A percentile compares a stretch with the other conserved stretches of the same genome.
Evolutionary conservation across 35 echinoderm and acorn worm species (phyloP).

Genomic region (Patiria miniata): DNA sequence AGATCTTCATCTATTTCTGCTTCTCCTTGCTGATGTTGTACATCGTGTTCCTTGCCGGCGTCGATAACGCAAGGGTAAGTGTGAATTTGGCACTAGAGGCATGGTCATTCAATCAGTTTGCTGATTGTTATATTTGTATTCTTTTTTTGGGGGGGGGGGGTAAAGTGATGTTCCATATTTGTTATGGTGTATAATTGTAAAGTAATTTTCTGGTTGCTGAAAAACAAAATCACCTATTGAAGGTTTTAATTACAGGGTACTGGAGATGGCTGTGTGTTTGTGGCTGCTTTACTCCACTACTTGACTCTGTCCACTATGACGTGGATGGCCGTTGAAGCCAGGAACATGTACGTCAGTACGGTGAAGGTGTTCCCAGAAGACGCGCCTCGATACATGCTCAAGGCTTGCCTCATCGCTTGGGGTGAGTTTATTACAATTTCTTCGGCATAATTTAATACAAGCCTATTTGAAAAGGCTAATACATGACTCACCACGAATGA

Average conservation of each 20-base stretch:
- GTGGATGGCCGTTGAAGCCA: constrained; percentile 66
- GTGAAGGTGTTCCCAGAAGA: constrained; percentile 58
- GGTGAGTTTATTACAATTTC: constrained; percentile 14
- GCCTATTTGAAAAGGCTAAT: not conserved
- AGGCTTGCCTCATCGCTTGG: constrained; percentile 48
- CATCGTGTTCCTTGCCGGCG: constrained; percentile 57
- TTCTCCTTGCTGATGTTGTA: constrained; percentile 41
- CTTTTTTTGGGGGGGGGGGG: too few species aligned
- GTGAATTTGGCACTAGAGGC: not conserved
- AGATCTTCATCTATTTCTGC: constrained; percentile 54
- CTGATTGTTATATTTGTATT: too few species aligned
- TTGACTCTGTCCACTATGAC: constrained; percentile 46
- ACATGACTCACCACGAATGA: not conserved
- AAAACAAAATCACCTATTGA: not conserved
- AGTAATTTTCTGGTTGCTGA: too few species aligned
- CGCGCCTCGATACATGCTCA: constrained; percentile 34
- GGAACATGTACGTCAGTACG: constrained; percentile 52
- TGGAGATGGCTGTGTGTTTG: constrained; percentile 22
- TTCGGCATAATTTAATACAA: not conserved
- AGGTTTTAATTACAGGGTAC: not conserved
- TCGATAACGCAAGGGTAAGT: constrained; percentile 30
- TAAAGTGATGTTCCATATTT: too few species aligned
- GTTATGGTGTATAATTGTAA: too few species aligned
- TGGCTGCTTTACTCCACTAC: constrained; percentile 63
- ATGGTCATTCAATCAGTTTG: not conserved